Percentiles rank a stretch among this genome's conserved stretches.
Conservation (phyloP, 1,140 invertebrate species). For the Drosophila paulistorum region DNA sequence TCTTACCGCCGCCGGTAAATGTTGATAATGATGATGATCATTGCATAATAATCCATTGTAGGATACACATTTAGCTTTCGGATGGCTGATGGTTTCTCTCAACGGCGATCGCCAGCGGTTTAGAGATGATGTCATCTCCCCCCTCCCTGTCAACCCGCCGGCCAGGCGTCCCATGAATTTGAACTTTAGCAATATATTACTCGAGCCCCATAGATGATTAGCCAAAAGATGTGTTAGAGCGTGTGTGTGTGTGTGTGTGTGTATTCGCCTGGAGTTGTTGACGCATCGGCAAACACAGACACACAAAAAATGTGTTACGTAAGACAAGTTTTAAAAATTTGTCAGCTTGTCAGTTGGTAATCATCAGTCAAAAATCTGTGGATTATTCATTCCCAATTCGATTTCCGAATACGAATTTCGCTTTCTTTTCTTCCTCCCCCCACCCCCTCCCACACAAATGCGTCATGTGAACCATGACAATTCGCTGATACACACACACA, state of each 20-base stretch:
- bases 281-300: conserved; percentile 35
- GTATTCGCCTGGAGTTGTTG: conserved; percentile 36
- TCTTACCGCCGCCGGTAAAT: neutral
- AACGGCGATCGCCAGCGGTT: conserved; percentile 40
- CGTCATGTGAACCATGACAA: conserved; percentile 68
- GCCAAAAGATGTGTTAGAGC: conserved; percentile 46
- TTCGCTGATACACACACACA: conserved; percentile 49
- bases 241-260: conserved; percentile 20
- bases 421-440: conserved; percentile 54
- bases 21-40: conserved; percentile 46
- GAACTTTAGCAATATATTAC: conserved; percentile 64
- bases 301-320: conserved; percentile 27
- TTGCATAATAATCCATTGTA: conserved; percentile 69
- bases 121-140: conserved; percentile 53
- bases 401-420: conserved; percentile 43
- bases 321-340: conserved; percentile 42
- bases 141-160: neutral
- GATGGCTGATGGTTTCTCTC: conserved; percentile 43
- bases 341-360: conserved; percentile 27
- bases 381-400: conserved; percentile 51
- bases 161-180: conserved; percentile 29
- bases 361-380: conserved; percentile 24
- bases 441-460: conserved; percentile 19
- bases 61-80: conserved; percentile 34
- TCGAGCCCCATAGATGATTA: conserved; percentile 45